phyloP scores from a whole-genome alignment of 2,113 vertebrate species.

The Myodes glareolus region DNA sequence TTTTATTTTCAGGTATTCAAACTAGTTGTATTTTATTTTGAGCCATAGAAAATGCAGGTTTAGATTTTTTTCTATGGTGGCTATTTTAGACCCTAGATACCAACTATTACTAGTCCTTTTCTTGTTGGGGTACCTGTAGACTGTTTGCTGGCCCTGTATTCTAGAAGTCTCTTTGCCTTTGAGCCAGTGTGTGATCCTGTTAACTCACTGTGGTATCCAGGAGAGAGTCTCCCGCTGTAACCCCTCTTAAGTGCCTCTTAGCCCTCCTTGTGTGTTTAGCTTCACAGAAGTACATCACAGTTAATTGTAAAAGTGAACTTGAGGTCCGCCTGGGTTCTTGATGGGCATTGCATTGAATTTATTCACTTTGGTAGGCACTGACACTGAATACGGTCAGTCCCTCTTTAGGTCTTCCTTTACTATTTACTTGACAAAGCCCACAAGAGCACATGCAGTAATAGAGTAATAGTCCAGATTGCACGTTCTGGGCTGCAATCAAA shows the following conservation, averaged over 20 bases:
- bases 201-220: neutral
- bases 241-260: conserved; percentile 9
- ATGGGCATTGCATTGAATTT: neutral
- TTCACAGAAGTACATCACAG: conserved; percentile 1
- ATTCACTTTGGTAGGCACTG: conserved; percentile 16
- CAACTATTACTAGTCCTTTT: neutral
- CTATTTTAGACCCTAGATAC: neutral
- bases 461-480: neutral
- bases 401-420: conserved; percentile 40
- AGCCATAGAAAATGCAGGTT: neutral
- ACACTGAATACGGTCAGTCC: neutral
- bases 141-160: neutral
- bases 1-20: conserved; percentile 39
- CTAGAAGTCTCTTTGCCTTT: neutral
- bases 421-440: conserved; percentile 14
- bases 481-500: neutral
- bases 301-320: conserved; percentile 54
- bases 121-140: neutral
- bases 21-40: conserved; percentile 42
- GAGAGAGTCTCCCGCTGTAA: neutral
- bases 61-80: neutral
- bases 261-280: neutral
- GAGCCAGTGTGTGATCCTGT: neutral
- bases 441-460: neutral
- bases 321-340: conserved; percentile 37